Conservation (phyloP, 2,797 vertebrate genomes). For the Sebastes itinus region DNA sequence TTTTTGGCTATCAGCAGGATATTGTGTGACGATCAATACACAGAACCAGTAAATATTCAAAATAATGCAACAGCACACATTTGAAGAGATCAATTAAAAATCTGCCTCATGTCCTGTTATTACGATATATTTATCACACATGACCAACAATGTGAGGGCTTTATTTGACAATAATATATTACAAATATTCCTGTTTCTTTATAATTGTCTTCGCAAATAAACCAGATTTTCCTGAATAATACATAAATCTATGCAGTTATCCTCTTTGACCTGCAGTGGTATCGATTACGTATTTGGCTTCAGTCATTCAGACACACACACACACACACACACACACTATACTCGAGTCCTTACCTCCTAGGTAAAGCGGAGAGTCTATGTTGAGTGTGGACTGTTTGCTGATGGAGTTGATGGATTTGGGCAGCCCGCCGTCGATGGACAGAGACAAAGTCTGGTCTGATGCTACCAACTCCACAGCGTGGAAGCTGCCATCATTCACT, state of each 20-base stretch:
- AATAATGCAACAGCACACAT: neutral
- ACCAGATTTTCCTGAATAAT: too few species aligned
- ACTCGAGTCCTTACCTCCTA: slow-evolving; percentile 88
- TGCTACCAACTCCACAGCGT: slow-evolving; percentile 92
- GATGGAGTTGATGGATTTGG: slow-evolving; percentile 94
- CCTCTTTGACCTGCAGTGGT: neutral
- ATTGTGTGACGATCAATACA: neutral
- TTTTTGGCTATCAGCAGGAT: neutral
- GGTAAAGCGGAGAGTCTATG: slow-evolving; percentile 92
- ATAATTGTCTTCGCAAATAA: neutral
- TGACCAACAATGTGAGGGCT: neutral
- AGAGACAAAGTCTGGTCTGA: slow-evolving; percentile 93
- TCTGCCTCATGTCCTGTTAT: neutral
- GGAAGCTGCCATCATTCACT: slow-evolving; percentile 97
- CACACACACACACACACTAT: neutral
- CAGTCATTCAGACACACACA: neutral
- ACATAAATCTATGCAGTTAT: too few species aligned
- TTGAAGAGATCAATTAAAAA: neutral
- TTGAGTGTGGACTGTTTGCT: slow-evolving; percentile 92
- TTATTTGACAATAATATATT: neutral
- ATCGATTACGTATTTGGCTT: neutral
- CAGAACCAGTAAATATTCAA: too few species aligned
- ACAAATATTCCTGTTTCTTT: neutral
- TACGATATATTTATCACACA: neutral
- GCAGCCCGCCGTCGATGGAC: slow-evolving; percentile 92